Base-by-base conservation (phyloP, 2,888 invertebrate genomes). In the Chirona hameri region DNA sequence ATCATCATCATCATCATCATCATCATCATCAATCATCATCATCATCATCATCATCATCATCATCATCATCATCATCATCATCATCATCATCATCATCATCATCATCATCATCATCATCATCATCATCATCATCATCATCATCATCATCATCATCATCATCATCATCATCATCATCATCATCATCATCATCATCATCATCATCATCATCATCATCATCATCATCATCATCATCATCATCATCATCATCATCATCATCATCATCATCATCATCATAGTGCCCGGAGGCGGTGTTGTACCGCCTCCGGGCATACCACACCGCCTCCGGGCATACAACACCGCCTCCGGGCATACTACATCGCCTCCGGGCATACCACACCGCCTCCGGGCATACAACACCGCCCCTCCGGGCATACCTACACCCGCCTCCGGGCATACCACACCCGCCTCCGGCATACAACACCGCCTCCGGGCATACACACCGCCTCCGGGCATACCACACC, bases 221-320 rank as follows among this genome's bases (percentile, higher is more conserved):
- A n/a, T 65, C n/a, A n/a, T 65, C n/a, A 65, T 65, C n/a, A 65
- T 65, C n/a, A 21, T 65, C 65, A 65, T 65, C n/a, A n/a, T 65
- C n/a, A 65, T 65, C n/a, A n/a, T 65, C n/a, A 65, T 65, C n/a
- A 65, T 80, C 65, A 65, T 65, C 65, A 65, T 65, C 65, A 65
- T n/a, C n/a, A n/a, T n/a, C n/a, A n/a, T n/a, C n/a, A n/a, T n/a
- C n/a, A n/a, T n/a, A n/a, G n/a, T n/a, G n/a, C n/a, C n/a, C n/a
- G n/a, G n/a, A 21, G 18, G 65, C n/a, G 21, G n/a, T n/a, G 18
- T 21, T 65, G 18, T 21, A 21, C 65, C 18, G n/a, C n/a, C 18
- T n/a, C 21, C 21, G n/a, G n/a, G 18, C n/a, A n/a, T n/a, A n/a
- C n/a, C n/a, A n/a, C n/a, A n/a, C n/a, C n/a, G n/a, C n/a, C n/a